These are phyloP conservation scores for Noturus placidus DNA, from an alignment of 2,113 vertebrate genomes.

Conservation along the genomic window DNA sequence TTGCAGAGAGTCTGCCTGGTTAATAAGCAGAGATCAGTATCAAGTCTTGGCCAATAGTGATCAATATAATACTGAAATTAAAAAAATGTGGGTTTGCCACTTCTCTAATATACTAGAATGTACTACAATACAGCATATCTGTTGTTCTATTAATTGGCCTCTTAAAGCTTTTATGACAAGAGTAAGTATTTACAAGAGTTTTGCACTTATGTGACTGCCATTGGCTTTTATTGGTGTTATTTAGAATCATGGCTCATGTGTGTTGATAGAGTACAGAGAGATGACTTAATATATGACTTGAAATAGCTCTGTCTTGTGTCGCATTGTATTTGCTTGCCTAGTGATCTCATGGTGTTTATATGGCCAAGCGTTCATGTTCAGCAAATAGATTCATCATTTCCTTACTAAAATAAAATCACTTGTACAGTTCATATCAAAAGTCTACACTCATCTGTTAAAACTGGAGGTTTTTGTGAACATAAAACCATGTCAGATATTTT, in stretches of 20 bases:
- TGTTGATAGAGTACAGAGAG: not conserved
- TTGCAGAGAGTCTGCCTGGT: not conserved
- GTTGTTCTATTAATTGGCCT: not conserved
- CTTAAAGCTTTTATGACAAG: not conserved
- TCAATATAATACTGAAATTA: not conserved
- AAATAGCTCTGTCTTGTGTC: constrained; percentile 13
- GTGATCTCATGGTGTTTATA: not conserved
- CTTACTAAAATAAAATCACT: not conserved
- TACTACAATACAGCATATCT: not conserved
- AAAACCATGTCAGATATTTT: not conserved
- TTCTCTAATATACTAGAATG: not conserved
- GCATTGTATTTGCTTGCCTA: constrained; percentile 2
- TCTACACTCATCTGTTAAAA: not conserved
- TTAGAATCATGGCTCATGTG: not conserved
- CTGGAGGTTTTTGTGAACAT: not conserved
- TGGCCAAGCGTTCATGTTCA: not conserved
- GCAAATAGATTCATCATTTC: not conserved
- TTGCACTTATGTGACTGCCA: not conserved
- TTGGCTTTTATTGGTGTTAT: not conserved
- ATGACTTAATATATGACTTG: not conserved
- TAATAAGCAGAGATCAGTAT: not conserved
- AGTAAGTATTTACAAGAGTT: not conserved
- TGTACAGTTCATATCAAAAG: not conserved
- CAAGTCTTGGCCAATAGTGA: not conserved
- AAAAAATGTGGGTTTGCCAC: not conserved